A percentile compares a stretch with the other conserved stretches of the same genome.
Evolutionary conservation across 2,888 invertebrate genomes (phyloP).

Genomic region (Syrphus vitripennis): DNA sequence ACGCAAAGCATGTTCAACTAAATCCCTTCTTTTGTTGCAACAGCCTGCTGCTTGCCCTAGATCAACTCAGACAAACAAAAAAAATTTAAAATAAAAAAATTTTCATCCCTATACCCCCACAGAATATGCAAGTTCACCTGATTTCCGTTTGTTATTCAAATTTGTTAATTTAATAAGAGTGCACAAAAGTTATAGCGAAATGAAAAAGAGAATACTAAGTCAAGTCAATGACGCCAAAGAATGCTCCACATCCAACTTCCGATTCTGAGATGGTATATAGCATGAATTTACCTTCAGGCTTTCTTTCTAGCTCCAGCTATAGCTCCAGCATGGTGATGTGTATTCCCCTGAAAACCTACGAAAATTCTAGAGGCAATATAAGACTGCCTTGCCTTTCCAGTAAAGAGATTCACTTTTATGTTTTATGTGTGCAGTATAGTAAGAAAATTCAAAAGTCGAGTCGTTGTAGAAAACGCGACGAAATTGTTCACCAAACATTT

Average conservation of each 20-base stretch:
- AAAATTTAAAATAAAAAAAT: background rate
- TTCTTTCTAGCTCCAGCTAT: background rate
- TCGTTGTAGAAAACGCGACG: conserved; percentile 17
- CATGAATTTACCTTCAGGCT: conserved; percentile 4
- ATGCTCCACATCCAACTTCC: conserved; percentile 1
- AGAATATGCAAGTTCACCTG: conserved; percentile 45
- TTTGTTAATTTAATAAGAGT: conserved; percentile 67
- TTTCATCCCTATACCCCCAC: background rate
- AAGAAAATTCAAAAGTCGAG: background rate
- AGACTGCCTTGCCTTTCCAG: background rate
- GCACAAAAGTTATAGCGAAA: conserved; percentile 54
- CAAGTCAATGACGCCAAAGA: background rate
- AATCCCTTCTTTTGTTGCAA: background rate
- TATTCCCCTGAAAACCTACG: background rate
- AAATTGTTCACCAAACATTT: conserved; percentile 52
- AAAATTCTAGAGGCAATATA: background rate
- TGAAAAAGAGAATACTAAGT: conserved; percentile 11
- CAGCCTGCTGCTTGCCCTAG: background rate
- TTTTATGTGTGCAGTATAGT: background rate
- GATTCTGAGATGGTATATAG: background rate
- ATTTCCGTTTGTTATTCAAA: conserved; percentile 66
- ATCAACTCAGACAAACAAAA: conserved; percentile 3
- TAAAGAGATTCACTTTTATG: conserved; percentile 5
- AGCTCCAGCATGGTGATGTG: no score
- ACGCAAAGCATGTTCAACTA: conserved; percentile 15